These are phyloP conservation scores for Ptychochromis oligacanthus DNA, from an alignment of 2,113 vertebrate species.

Conservation along the genomic window DNA sequence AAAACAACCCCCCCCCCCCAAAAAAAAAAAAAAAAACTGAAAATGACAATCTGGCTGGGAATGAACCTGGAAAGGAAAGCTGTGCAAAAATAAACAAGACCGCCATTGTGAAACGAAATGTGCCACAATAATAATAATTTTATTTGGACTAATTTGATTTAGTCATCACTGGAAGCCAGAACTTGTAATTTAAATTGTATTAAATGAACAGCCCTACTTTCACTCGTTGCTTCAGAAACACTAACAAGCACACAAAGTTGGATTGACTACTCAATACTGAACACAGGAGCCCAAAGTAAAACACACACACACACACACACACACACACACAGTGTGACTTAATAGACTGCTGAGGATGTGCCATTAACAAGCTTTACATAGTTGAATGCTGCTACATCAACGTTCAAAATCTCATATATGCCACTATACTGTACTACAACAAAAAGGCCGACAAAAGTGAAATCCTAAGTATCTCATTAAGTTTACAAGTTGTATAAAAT, in stretches of 20 bases:
- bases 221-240: not conserved
- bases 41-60: not conserved
- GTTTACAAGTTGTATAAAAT: not conserved
- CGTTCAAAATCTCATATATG: not conserved
- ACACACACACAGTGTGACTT: not conserved
- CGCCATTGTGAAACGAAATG: not conserved
- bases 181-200: too few species aligned
- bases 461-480: not conserved
- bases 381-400: not conserved
- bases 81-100: not conserved
- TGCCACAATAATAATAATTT: not conserved
- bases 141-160: not conserved
- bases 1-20: not conserved
- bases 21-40: not conserved
- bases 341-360: not conserved
- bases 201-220: not conserved
- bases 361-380: not conserved
- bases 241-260: not conserved
- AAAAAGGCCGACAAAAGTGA: not conserved
- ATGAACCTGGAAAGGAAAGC: not conserved
- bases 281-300: not conserved
- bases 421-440: not conserved
- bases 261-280: not conserved
- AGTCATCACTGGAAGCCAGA: not conserved
- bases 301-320: too few species aligned